A percentile compares a stretch with the other conserved stretches of the same genome.
These are phyloP conservation scores for Fabriciana adippe DNA, from an alignment of 2,888 invertebrate genomes.

Conservation along the genomic window DNA sequence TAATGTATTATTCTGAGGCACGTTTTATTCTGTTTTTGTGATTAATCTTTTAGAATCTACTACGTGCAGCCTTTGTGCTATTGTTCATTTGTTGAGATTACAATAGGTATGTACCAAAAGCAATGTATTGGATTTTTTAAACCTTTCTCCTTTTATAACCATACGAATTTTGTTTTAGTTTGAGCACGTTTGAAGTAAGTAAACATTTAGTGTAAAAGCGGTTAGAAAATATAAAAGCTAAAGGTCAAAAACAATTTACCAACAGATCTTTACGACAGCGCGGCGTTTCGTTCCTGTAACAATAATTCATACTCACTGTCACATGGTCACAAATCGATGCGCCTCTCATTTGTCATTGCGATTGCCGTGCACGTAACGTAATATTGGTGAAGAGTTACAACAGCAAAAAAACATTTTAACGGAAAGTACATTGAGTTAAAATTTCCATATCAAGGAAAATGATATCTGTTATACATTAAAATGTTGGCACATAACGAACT, in stretches of 20 bases:
- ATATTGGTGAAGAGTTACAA: background rate
- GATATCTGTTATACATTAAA: too few relatives aligned
- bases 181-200: background rate
- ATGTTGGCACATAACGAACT: too few relatives aligned
- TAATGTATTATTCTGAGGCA: background rate
- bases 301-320: background rate
- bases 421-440: too few relatives aligned
- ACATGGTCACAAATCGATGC: background rate
- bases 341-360: background rate
- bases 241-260: too few relatives aligned
- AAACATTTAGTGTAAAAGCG: background rate
- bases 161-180: background rate
- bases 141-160: background rate
- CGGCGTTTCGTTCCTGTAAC: background rate
- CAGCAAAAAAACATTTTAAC: background rate
- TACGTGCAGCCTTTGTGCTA: background rate
- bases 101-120: background rate
- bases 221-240: too few relatives aligned
- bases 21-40: background rate
- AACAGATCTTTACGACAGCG: too few relatives aligned
- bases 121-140: background rate
- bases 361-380: background rate
- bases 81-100: background rate
- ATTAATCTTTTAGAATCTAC: background rate
- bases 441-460: too few relatives aligned